Conservation (phyloP, 2,113 vertebrate species). For the Haliaeetus leucogaster region DNA sequence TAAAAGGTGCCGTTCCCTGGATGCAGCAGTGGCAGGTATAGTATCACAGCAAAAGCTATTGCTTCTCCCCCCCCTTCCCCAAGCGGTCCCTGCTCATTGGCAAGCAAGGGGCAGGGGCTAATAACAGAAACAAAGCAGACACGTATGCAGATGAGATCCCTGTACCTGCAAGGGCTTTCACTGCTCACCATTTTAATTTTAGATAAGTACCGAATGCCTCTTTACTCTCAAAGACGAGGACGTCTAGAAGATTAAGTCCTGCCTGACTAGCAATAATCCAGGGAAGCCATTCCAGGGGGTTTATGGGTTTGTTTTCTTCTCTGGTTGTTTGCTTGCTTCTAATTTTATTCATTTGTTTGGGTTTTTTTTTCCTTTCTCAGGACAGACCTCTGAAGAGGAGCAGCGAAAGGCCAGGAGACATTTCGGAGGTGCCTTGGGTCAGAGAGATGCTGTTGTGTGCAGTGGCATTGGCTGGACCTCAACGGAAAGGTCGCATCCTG, state of each 20-base stretch:
- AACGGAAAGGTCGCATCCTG: neutral
- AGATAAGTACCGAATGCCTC: slow-evolving; percentile 59
- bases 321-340: neutral
- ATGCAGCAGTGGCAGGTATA: neutral
- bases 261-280: slow-evolving; percentile 27
- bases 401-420: neutral
- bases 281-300: neutral
- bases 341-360: neutral
- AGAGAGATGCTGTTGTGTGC: neutral
- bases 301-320: neutral
- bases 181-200: slow-evolving; percentile 62
- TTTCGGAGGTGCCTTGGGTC: neutral
- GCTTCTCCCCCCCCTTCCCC: neutral
- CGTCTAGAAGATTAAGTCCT: slow-evolving; percentile 43
- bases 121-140: neutral
- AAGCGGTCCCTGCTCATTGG: neutral
- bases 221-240: slow-evolving; percentile 44
- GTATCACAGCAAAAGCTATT: neutral
- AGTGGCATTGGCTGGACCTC: neutral
- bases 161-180: slow-evolving; percentile 52
- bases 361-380: neutral
- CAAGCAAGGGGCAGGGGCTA: neutral
- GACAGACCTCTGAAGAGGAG: neutral
- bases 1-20: neutral
- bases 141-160: slow-evolving; percentile 30